Evolutionary conservation across 2,797 vertebrate genomes (phyloP), one percentile per base, ranked within the genome.

Genomic region (Scyliorhinus canicula): DNA sequence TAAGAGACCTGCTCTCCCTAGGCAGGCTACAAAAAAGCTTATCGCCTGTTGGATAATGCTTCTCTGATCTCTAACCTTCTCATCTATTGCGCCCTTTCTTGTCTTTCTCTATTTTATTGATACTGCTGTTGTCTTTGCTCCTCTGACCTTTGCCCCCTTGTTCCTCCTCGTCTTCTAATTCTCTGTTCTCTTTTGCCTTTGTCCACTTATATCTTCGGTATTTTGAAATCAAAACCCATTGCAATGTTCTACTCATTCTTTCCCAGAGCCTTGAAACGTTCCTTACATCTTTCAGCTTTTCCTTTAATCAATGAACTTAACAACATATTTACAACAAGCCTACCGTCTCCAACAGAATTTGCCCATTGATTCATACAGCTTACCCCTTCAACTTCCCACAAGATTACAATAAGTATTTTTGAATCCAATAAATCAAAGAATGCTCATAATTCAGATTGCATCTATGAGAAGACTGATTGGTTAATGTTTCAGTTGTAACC

Each of bases 51-150:
- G 3, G 26, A n/a, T 88, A 88, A 88, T 88, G 52, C 85, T 52
- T 86, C 31, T 88, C 31, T 88, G 52, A 88, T 52, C 85, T 88
- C 85, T 57, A 35, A n/a, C 12, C 31, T 88, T 88, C 85, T 88
- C 85, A 57, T n/a, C 52, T 88, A 55, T 88, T 57, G 85, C 85
- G 57, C 26, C 44, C 47, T 26, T 28, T 88, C 24, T 35, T 57
- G 52, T 57, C 31, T n/a, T 88, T 57, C 85, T 88, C 35, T 88
- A 19, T 88, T 88, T 55, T 57, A 88, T 88, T 57, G 85, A 86
- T n/a, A 88, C 52, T 35, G 35, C 82, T 52, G n/a, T 88, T 88
- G 52, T n/a, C 85, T 88, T 57, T 88, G 31, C 52, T 35, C 85
- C 50, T 88, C 31, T 86, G 84, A 86, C 31, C 84, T 85, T 85